Base-by-base conservation (phyloP, 2,113 vertebrate species). In the Aix galericulata region DNA sequence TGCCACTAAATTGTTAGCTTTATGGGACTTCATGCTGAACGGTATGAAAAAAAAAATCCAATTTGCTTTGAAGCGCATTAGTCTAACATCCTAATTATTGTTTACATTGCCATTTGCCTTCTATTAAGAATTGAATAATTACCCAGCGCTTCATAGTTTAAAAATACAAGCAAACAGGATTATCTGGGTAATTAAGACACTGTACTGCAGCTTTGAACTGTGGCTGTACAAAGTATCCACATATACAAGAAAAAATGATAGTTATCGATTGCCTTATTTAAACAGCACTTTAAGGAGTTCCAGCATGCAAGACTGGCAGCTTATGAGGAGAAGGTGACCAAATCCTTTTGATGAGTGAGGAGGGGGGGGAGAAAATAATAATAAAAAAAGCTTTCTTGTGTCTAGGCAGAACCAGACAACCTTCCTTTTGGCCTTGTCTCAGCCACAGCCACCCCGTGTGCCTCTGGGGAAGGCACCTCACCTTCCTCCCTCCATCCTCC, bases 151-250 rank as follows among this genome's bases (percentile, higher is more conserved):
- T 96, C 97, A 98, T 98, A 98, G 98, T 98, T 98, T 98, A 97
- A 98, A 98, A 98, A 98, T 98, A 98, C 98, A 98, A 97, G 97
- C 97, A 98, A 99, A 99, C 98, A 98, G 98, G 98, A 98, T 98
- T 98, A 98, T 96, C 97, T 98, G 98, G 97, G 98, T 98, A 98
- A 98, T 99, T 99, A 98, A 98, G 97, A 98, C 96, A 98, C 96
- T 96, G 97, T 94, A 97, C 95, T 91, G 64, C 92, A 97, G 97
- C 95, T 97, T 96, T 97, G 96, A 90, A 95, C 85, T 82, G 82
- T 44, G 96, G 93, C 68, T 96, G 67, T 23, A 50, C 89, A 82
- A 97, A 96, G 93, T 72, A 92, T 89, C 84, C 84, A 40, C 74
- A 78, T 34, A 95, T 3, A 48, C 68, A 46, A 68, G 87, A 64